Base-by-base conservation (phyloP, 2,888 invertebrate genomes). In the Amblyjoppa fuscipennis region DNA sequence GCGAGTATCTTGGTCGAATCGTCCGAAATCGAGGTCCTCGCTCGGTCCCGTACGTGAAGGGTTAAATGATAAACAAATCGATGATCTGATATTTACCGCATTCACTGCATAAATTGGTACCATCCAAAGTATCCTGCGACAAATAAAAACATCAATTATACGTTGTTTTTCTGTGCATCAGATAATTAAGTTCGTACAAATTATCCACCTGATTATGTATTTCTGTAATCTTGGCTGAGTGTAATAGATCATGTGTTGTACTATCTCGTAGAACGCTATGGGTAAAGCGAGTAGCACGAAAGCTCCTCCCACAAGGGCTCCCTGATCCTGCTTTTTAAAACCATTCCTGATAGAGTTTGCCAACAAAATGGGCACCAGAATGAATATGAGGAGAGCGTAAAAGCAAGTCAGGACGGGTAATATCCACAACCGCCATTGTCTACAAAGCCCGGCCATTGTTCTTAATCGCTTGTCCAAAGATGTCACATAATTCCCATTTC, bases 81-180 rank as follows among this genome's bases (percentile, higher is more conserved):
- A 76, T 38, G 59, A 28, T 81, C 49, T 66, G 87, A 71, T 91
- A 96, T 97, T 96, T 95, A 98, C 97, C 88, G 99, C 98, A 96
- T 99, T 98, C 9, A 98, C 94, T 59, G 98, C 98, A 95, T 99
- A 99, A 91, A 99, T 98, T 85, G 99, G 99, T 77, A 99, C 99
- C 99, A 99, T 99, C 98, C 99, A 99, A 89, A 99, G 94, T 94
- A 99, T 97, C 94, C 98, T 98, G 94, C 88, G 96, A 95, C 88
- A 20, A 34, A 76, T 28, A 13, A 25, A 16, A 49, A 64, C 25
- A 31, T 51, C 25, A 41, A 53, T 20, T 53, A 45, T 6, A 45
- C 28, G 49, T 45, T 38, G 59, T 9, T 20, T 13, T 13, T 0
- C 20, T 5, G 20, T 9, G 20, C 9, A 2, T 56, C 20, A 6